Evolutionary conservation across 2,888 invertebrate species (phyloP).

Genomic region (Eutolmus rufibarbis): DNA sequence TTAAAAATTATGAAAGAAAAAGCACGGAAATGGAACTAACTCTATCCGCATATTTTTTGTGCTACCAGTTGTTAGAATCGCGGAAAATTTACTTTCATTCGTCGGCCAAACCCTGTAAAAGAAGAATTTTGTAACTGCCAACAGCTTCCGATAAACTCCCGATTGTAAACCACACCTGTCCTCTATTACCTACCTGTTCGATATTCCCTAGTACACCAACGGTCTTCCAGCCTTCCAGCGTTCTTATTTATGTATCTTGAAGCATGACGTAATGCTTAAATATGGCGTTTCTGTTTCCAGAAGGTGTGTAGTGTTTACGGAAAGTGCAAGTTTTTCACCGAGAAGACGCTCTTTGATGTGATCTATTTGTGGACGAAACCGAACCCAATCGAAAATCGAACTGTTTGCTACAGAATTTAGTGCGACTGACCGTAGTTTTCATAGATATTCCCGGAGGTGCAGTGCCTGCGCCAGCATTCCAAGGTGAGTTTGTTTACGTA

Average conservation of each 20-base stretch:
- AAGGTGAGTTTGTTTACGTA: constrained; percentile 24
- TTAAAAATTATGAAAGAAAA: too few relatives aligned
- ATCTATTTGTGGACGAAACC: not conserved
- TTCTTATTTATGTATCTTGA: constrained; percentile 42
- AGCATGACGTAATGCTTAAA: constrained; percentile 45
- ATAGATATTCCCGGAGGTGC: not conserved
- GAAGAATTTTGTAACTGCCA: not conserved
- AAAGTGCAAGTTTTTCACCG: constrained; percentile 23
- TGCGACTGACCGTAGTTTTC: not conserved
- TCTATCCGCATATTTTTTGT: too few relatives aligned
- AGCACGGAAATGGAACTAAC: too few relatives aligned
- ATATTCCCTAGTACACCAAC: not conserved
- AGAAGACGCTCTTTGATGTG: not conserved
- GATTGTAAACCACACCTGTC: not conserved
- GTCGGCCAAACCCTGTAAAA: not conserved
- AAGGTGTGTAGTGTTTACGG: constrained; percentile 37
- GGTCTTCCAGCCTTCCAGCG: constrained; percentile 8
- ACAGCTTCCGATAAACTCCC: not conserved
- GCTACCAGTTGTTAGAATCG: too few relatives aligned
- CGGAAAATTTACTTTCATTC: not conserved
- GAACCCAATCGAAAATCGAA: not conserved
- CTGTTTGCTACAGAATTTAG: not conserved
- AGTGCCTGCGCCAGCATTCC: not conserved
- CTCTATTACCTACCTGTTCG: not conserved
- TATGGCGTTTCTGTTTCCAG: constrained; percentile 42